Evolutionary conservation across 1,140 invertebrate genomes (phyloP), one percentile per base, ranked within the genome.

Genomic region (Pseudomyrmex flavicornis): DNA sequence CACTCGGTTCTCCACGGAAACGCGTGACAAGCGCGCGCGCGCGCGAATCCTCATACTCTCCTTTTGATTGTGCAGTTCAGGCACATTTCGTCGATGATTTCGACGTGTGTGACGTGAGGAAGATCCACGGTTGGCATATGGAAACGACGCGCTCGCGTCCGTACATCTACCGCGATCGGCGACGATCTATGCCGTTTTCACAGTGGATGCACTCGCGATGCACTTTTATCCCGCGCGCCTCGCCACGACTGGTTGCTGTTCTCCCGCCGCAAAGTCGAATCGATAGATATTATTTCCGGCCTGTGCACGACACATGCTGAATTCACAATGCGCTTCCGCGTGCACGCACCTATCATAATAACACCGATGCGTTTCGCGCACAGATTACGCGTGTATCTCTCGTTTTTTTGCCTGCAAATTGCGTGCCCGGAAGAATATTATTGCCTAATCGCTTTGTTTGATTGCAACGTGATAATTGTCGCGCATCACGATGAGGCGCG

Each of bases 251-350:
- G 35, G 5, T 35, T 35, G 35, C 35, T n/a, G 17, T 50, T 68
- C 62, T 59, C 22, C 62, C 17, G 17, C 56, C 76, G 48, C 69
- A 12, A 63, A 66, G 59, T 73, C 17, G 76, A 75, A 89, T 89
- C 88, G 88, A 89, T 89, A 89, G 88, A 89, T 90, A 91, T 91
- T 88, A 91, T 91, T 91, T 91, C 89, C 86, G 85, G 87, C 68
- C 84, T 84, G 82, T 83, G 83, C 86, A 73, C 82, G 85, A 83
- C 88, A 89, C 84, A 86, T 85, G 62, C 63, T 62, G 91, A 88
- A 91, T 91, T 85, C 80, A 80, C 88, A 90, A 91, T 91, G 88
- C 84, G 86, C 85, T 91, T 91, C 89, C 87, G 86, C 84, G 83
- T 88, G 75, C 83, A 63, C 83, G 73, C 82, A 84, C 1, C 61